A percentile compares a stretch with the other conserved stretches of the same genome.
phyloP scores from a whole-genome alignment of 2,113 vertebrate genomes.

The Ardeotis arabs region DNA sequence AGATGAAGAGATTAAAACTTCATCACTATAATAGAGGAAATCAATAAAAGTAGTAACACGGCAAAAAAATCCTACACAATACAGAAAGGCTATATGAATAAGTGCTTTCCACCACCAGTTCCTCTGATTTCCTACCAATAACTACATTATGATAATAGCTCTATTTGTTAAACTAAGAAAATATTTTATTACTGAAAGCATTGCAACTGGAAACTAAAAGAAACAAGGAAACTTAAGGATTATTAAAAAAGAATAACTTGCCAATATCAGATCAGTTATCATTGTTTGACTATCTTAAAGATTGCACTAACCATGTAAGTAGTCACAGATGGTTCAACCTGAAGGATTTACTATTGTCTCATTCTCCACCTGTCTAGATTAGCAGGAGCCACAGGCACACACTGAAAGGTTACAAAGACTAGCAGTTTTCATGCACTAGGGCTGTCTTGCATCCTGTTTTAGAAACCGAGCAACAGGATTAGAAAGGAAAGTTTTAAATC shows the following conservation, averaged over 20 bases:
- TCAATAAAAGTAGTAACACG: not conserved
- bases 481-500: not conserved
- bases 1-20: not conserved
- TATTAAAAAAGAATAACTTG: not conserved
- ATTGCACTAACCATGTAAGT: not conserved
- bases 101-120: not conserved
- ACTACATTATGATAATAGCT: not conserved
- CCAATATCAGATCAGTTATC: not conserved
- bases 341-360: not conserved
- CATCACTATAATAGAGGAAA: not conserved
- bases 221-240: not conserved
- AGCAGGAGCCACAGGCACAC: not conserved
- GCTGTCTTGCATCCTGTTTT: not conserved
- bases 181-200: not conserved
- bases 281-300: not conserved
- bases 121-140: not conserved
- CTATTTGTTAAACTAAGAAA: not conserved
- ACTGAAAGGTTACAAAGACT: not conserved
- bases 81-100: not conserved
- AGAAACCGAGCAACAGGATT: not conserved
- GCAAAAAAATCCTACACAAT: not conserved
- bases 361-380: not conserved
- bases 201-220: not conserved
- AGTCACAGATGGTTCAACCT: not conserved
- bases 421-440: conserved; percentile 40